phyloP scores from a whole-genome alignment of 2,888 invertebrate genomes.

The Tromatobia lineatoria region DNA sequence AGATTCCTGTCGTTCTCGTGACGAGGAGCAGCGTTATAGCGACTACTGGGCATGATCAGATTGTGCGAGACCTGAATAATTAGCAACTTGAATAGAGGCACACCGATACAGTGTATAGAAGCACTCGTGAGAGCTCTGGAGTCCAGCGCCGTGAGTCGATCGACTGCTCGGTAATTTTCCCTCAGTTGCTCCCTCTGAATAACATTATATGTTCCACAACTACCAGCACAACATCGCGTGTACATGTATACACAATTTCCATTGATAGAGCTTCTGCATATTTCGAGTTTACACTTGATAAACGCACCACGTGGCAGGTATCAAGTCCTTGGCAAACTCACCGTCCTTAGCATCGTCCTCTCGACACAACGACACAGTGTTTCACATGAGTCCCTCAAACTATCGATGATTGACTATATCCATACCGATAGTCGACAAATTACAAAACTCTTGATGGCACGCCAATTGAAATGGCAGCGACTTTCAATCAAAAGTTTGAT shows the following conservation, averaged over 20 bases:
- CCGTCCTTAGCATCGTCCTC: neutral
- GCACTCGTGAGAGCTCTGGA: constrained; percentile 13
- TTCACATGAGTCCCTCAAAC: neutral
- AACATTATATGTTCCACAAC: neutral
- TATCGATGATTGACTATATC: neutral
- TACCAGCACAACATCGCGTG: neutral
- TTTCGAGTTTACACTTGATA: constrained; percentile 72
- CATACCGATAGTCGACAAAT: neutral
- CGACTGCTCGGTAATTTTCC: constrained; percentile 32
- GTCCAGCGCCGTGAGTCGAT: constrained; percentile 1
- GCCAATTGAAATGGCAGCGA: constrained; percentile 2
- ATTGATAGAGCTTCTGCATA: constrained; percentile 29
- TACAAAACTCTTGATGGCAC: neutral
- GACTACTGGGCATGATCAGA: constrained; percentile 6
- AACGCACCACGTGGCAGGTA: constrained; percentile 65
- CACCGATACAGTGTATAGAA: neutral
- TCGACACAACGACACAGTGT: neutral
- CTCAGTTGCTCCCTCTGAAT: constrained; percentile 10
- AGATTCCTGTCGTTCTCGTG: neutral
- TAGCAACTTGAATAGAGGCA: constrained; percentile 15
- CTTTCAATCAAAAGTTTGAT: constrained; percentile 3
- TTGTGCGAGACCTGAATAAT: constrained; percentile 48
- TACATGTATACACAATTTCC: neutral
- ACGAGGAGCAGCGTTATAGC: neutral
- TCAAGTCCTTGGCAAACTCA: constrained; percentile 65